Percentiles rank a stretch among this genome's conserved stretches.
phyloP scores from a whole-genome alignment of 1,140 invertebrate species.

The Drosophila murphyi region DNA sequence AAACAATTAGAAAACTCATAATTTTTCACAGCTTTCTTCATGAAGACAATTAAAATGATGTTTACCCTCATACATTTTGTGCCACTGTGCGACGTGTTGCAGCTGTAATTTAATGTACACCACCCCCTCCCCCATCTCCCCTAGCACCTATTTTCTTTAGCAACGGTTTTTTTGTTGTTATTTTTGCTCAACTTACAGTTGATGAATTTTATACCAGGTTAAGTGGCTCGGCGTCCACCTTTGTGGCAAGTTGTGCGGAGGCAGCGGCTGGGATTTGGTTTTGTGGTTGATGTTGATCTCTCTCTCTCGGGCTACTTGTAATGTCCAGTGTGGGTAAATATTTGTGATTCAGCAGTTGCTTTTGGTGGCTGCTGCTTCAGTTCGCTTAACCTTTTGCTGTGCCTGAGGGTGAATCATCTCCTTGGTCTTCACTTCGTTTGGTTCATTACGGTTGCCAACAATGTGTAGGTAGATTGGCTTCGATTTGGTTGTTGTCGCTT shows the following conservation, averaged over 20 bases:
- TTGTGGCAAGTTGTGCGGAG: neutral
- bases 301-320: neutral
- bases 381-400: slow-evolving; percentile 43
- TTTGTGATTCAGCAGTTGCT: slow-evolving; percentile 36
- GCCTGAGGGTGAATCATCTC: neutral
- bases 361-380: slow-evolving; percentile 36
- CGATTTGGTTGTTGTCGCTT: slow-evolving; percentile 58
- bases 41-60: no score
- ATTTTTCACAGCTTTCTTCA: no score
- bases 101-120: slow-evolving; percentile 17
- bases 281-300: neutral
- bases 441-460: slow-evolving; percentile 25
- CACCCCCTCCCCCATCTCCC: neutral
- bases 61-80: neutral
- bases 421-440: slow-evolving; percentile 25
- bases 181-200: slow-evolving; percentile 34
- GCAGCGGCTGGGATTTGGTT: slow-evolving; percentile 7
- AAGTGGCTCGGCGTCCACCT: slow-evolving; percentile 27
- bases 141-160: neutral
- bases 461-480: slow-evolving; percentile 47
- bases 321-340: slow-evolving; percentile 28
- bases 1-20: no score
- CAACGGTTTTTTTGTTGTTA: slow-evolving; percentile 2
- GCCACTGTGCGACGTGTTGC: slow-evolving; percentile 16
- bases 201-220: slow-evolving; percentile 54